phyloP scores from a whole-genome alignment of 1,140 invertebrate species.

The Lordiphosa clarofinis region DNA sequence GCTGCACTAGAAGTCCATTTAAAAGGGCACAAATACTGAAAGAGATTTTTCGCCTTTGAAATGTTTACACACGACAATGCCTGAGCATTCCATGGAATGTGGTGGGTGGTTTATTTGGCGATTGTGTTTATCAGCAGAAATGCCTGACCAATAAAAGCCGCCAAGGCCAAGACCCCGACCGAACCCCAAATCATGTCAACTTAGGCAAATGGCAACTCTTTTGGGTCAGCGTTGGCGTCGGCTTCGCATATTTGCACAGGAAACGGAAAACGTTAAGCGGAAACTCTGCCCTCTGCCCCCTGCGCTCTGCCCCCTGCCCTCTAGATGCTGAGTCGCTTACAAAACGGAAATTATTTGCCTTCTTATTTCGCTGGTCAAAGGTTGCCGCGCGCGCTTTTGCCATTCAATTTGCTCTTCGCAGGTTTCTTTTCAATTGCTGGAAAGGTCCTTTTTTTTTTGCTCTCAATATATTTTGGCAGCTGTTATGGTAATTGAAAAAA shows the following conservation, averaged over 20 bases:
- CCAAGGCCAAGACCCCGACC: no score
- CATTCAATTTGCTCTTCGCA: slow-evolving; percentile 7
- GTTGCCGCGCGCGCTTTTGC: slow-evolving; percentile 12
- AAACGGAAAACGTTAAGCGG: slow-evolving; percentile 40
- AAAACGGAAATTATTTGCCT: slow-evolving; percentile 34
- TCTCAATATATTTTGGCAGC: slow-evolving; percentile 8
- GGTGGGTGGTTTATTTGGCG: no score
- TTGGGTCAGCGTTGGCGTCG: not conserved
- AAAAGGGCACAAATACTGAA: no score
- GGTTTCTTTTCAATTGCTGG: slow-evolving; percentile 9
- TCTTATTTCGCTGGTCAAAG: slow-evolving; percentile 16
- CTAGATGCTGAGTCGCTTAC: slow-evolving; percentile 12
- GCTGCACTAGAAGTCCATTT: no score
- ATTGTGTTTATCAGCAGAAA: no score
- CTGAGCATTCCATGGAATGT: no score
- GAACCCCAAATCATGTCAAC: slow-evolving; percentile 25
- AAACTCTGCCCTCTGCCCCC: slow-evolving; percentile 25
- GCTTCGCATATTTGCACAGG: slow-evolving; percentile 35
- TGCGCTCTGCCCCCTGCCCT: not conserved
- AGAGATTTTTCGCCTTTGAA: no score
- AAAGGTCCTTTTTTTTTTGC: not conserved
- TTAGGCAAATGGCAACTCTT: slow-evolving; percentile 17
- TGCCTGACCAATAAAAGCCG: no score
- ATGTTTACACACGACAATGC: no score
- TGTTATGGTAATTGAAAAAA: slow-evolving; percentile 16